Percentiles rank a stretch among this genome's conserved stretches.
These are phyloP conservation scores for Megaptera novaeangliae DNA, from an alignment of 2,113 vertebrate species.

Conservation along the genomic window DNA sequence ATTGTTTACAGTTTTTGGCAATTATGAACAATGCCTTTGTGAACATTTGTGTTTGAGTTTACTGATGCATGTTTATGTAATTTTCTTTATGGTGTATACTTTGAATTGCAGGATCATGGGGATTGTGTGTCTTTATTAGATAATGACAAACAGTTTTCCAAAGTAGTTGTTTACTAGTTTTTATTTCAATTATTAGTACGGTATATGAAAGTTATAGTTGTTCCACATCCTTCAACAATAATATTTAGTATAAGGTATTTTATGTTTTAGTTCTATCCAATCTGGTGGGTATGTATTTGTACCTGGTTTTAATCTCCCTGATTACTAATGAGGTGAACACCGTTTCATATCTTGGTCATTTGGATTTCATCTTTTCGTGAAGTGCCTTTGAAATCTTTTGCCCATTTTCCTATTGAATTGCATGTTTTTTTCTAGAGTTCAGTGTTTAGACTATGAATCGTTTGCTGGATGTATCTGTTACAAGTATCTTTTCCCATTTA, in stretches of 20 bases:
- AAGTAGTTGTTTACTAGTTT: not conserved
- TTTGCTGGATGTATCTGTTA: not conserved
- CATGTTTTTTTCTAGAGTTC: not conserved
- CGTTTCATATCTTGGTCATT: not conserved
- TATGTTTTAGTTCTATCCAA: not conserved
- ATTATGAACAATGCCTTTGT: not conserved
- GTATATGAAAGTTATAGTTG: not conserved
- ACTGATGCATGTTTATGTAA: not conserved
- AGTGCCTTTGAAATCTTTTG: constrained; percentile 29
- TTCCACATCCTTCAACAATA: not conserved
- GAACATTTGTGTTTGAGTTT: constrained; percentile 4
- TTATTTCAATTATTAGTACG: not conserved
- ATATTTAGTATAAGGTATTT: not conserved
- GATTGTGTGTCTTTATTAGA: not conserved
- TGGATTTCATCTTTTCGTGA: constrained; percentile 21
- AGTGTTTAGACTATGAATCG: not conserved
- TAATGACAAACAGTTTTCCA: not conserved
- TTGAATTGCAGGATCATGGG: not conserved
- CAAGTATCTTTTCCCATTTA: not conserved
- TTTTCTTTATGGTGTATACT: not conserved
- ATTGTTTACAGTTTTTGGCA: not conserved
- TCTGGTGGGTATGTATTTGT: not conserved
- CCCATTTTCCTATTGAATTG: not conserved
- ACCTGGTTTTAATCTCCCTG: not conserved
- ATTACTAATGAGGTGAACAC: not conserved